Evolutionary conservation across 2,888 invertebrate species (phyloP).

Genomic region (Troilus luridus): DNA sequence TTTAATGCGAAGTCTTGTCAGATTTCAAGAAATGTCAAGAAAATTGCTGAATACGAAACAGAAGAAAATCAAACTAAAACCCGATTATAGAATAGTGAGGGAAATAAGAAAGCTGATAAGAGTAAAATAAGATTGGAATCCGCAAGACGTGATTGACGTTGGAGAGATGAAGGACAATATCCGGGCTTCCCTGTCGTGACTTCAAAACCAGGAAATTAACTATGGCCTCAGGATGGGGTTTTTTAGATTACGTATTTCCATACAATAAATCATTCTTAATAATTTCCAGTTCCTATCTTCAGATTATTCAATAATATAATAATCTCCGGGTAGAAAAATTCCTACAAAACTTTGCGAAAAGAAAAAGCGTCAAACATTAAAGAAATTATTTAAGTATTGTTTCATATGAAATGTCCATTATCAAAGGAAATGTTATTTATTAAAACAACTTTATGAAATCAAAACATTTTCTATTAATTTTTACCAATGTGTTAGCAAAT

Average conservation of each 20-base stretch:
- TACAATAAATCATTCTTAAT: constrained; percentile 26
- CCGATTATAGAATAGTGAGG: neutral
- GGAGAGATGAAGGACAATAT: constrained; percentile 41
- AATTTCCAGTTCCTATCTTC: neutral
- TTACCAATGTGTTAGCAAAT: no score
- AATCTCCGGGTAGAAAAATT: neutral
- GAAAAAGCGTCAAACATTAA: no score
- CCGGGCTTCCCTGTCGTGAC: constrained; percentile 39
- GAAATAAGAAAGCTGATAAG: neutral
- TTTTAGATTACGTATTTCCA: constrained; percentile 7
- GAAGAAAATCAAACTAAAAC: neutral
- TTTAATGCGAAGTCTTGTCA: neutral
- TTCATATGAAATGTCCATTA: no score
- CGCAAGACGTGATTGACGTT: constrained; percentile 35
- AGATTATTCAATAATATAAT: neutral
- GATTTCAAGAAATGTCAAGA: neutral
- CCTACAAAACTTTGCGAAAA: no score
- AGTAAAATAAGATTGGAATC: neutral
- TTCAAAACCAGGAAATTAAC: constrained; percentile 18
- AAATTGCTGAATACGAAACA: neutral
- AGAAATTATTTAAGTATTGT: no score
- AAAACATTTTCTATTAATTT: no score
- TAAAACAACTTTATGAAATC: no score
- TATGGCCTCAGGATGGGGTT: neutral
- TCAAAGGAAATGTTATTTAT: no score